Base-by-base conservation (phyloP, 2,888 invertebrate genomes). In the Agrochola litura region DNA sequence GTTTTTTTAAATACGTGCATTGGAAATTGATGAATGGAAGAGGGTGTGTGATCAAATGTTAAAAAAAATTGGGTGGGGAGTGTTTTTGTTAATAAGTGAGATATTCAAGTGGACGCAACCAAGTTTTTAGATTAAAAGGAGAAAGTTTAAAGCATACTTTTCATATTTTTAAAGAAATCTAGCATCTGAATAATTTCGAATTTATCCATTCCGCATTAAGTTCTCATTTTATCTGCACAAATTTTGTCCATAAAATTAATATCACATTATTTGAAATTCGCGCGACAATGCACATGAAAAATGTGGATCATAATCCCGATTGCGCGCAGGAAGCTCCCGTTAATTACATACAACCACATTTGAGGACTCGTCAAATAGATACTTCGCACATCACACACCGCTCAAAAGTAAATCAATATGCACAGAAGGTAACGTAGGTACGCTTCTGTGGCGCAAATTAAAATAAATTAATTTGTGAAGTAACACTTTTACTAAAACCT, bases 321-420 rank as follows among this genome's bases (percentile, higher is more conserved):
- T 10, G 6, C 16, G 10, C 54, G 16, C 30, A 10, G 16, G 22
- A 46, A 46, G 6, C 64, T 16, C 22, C 4, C 2, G 22, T 30
- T 64, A 70, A 30, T 70, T 64, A 46, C 30, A 22, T 46, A 46
- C 46, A 4, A 46, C 3, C 12, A 69, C 12, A 37, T 12, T 46
- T 16, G 2, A 56, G 19, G 6, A 54, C 30, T 56, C 30, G n/a
- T 30, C 12, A 22, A 66, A 49, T 49, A 8, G 1, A 1, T 58
- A 46, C 16, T 9, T 73, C n/a, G 1, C 25, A 70, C 9, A 46
- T n/a, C 12, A n/a, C n/a, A n/a, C 19, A 73, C 69, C 5, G 5
- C 46, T n/a, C 14, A 67, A 52, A 67, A 52, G 16, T 49, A 49
- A 58, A 60, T 70, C 58, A 52, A 52, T 75, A 72, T 61, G 52